These are phyloP conservation scores for Acinonyx jubatus DNA, from an alignment of 2,113 vertebrate genomes.

Conservation along the genomic window DNA sequence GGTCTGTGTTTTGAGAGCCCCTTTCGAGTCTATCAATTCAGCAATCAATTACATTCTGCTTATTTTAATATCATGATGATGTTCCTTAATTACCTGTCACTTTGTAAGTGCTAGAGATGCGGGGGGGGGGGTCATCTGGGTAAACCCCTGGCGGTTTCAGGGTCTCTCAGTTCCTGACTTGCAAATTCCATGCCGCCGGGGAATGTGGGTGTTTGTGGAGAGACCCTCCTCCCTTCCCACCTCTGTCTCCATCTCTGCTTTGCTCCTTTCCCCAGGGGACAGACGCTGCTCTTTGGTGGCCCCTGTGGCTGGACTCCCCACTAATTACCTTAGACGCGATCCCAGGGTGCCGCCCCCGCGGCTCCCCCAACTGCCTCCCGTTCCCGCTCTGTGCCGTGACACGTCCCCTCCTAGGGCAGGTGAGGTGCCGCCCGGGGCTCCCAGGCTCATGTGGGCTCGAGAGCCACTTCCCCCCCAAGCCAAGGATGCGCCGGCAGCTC, in stretches of 20 bases:
- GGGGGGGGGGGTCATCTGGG: too few relatives aligned
- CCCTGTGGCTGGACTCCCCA: neutral
- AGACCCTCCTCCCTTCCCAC: rapidly evolving
- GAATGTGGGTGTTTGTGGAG: rapidly evolving
- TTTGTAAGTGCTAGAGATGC: neutral
- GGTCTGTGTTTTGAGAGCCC: neutral
- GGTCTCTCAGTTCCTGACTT: neutral
- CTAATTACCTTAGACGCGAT: neutral
- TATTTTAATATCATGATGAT: rapidly evolving
- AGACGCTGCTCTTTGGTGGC: neutral
- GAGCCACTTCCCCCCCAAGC: neutral
- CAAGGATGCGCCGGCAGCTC: rapidly evolving
- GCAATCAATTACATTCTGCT: neutral
- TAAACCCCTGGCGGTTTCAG: rapidly evolving
- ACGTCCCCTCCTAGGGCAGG: rapidly evolving
- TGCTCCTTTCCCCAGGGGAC: neutral
- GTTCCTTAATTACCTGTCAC: rapidly evolving
- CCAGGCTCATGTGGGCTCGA: neutral
- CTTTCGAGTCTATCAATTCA: rapidly evolving
- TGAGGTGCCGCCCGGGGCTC: rapidly evolving
- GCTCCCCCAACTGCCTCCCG: rapidly evolving
- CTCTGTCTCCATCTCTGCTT: neutral
- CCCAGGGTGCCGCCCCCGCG: rapidly evolving
- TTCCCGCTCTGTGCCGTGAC: neutral
- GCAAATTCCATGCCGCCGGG: rapidly evolving